Base-by-base conservation (phyloP, 2,888 invertebrate genomes). In the Cacoxenus indagator region DNA sequence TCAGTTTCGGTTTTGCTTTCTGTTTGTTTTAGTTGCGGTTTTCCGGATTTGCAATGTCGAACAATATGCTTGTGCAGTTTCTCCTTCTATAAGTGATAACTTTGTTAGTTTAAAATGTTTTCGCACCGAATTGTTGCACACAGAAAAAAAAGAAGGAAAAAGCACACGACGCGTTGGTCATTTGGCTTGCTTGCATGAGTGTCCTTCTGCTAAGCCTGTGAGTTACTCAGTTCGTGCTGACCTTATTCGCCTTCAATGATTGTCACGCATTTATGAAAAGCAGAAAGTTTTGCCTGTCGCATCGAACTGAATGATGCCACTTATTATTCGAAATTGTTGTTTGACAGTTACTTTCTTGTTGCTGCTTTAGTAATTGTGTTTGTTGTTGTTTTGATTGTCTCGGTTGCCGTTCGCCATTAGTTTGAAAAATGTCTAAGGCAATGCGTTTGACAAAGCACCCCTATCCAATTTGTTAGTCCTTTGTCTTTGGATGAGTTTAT, bases 31-130 rank as follows among this genome's bases (percentile, higher is more conserved):
- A 5, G n/a, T 43, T 62, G 61, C 37, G 61, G 61, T 62, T 62
- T 62, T 43, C 61, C 43, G 61, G 61, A 62, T 71, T 46, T 70
- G 70, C 69, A 70, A 71, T 75, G 81, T 81, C 78, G 78, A 78
- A 78, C 76, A 76, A 76, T 76, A 76, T 76, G 76, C 71, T 75
- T 11, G 67, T 67, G 62, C 45, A 69, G 65, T 68, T 57, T 64
- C 61, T 54, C 64, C 45, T 61, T 9, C 17, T 24, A 59, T 59
- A 61, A 43, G 45, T 31, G 61, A 62, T 62, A 62, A 62, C 61
- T 6, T 62, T 62, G 43, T 62, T 62, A 62, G 61, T 62, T 62
- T 45, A 43, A 11, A 55, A 27, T 55, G 55, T 55, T 55, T 24
- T 57, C 68, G 64, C 24, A 27, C 62, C 37, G 29, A 64, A 64